Evolutionary conservation across 2,797 vertebrate genomes (phyloP).

Genomic region (Tiaroga cobitis): DNA sequence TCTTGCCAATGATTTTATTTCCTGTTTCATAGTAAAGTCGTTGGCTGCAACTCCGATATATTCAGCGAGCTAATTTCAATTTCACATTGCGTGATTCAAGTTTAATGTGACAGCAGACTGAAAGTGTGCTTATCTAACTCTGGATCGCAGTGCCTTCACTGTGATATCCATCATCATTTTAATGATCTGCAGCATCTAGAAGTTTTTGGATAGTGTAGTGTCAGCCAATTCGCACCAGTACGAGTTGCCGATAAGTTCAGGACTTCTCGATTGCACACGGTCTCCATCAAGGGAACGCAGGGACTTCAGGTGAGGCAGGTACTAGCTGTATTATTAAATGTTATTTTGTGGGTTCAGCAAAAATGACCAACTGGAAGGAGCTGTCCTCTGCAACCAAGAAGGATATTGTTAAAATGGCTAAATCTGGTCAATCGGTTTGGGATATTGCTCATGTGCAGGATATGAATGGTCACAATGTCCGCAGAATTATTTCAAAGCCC

Average conservation of each 20-base stretch:
- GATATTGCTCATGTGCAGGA: neutral
- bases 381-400: neutral
- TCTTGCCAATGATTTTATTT: conserved; percentile 28
- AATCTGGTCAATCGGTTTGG: neutral
- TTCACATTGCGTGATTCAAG: conserved; percentile 3
- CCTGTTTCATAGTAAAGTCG: conserved; percentile 5
- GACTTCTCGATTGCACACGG: neutral
- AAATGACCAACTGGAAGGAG: neutral
- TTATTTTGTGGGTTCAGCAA: neutral
- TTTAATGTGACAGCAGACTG: conserved; percentile 3
- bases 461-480: neutral
- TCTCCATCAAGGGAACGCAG: neutral
- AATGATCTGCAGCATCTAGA: conserved; percentile 36
- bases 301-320: neutral
- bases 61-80: conserved; percentile 9
- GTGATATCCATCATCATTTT: conserved; percentile 31
- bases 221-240: conserved; percentile 4
- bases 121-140: conserved; percentile 21
- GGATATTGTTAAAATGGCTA: neutral
- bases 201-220: neutral
- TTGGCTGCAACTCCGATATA: conserved; percentile 31
- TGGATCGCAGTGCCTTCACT: neutral
- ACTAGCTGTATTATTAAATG: neutral
- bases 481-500: neutral
- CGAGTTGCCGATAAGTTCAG: neutral